These are phyloP conservation scores for Phragmatobia fuliginosa DNA, from an alignment of 2,888 invertebrate species.

Conservation along the genomic window DNA sequence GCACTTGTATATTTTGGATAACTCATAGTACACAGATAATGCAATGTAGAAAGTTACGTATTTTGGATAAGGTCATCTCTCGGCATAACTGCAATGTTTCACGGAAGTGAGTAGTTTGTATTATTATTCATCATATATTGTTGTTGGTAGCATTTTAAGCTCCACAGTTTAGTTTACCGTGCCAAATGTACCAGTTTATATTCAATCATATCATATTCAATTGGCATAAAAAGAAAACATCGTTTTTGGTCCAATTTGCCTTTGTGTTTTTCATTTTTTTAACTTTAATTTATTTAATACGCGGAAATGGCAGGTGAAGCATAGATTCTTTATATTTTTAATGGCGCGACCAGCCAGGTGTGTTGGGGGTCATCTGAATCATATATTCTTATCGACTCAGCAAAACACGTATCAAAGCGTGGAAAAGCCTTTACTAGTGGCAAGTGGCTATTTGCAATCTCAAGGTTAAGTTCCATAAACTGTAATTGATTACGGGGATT, in stretches of 20 bases:
- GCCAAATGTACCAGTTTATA: too few species aligned
- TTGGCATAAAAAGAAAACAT: too few species aligned
- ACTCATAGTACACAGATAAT: too few species aligned
- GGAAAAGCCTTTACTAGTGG: neutral
- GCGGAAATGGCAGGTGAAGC: neutral
- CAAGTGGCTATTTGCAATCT: neutral
- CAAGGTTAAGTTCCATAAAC: slow-evolving; percentile 8
- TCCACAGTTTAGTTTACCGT: too few species aligned
- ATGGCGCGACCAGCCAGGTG: slow-evolving; percentile 36
- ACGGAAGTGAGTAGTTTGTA: neutral
- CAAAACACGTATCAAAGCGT: neutral
- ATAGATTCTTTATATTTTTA: slow-evolving; percentile 27
- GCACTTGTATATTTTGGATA: too few species aligned
- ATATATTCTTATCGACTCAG: slow-evolving; percentile 16
- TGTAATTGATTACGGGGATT: neutral
- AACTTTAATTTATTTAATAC: neutral
- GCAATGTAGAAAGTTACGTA: neutral
- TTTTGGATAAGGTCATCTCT: neutral
- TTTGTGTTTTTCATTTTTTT: neutral
- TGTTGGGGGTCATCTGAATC: slow-evolving; percentile 11
- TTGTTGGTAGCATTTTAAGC: neutral
- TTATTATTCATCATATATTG: too few species aligned
- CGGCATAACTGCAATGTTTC: neutral
- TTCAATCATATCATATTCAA: too few species aligned
- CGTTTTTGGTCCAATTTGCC: neutral